Base-by-base conservation (phyloP, 1,140 invertebrate genomes). In the Drosophila tristis region DNA sequence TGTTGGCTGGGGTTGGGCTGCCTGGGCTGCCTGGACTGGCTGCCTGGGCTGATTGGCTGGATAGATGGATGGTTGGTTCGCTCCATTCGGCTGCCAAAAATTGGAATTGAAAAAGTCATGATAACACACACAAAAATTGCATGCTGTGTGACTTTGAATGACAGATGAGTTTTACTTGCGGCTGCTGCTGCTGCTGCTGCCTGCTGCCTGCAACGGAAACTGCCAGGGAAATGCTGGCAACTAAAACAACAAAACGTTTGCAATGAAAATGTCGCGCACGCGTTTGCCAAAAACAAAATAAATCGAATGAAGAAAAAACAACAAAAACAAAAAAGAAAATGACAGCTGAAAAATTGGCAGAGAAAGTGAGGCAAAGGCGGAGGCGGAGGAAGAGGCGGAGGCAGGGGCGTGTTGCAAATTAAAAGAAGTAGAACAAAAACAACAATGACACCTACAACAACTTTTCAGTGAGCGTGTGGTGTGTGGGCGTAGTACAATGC, bases 241-340 rank as follows among this genome's bases (percentile, higher is more conserved):
- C 73, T 74, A 79, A 62, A 76, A 74, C 70, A 84, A 78, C 80
- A 78, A 78, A 82, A 48, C 72, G 80, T 64, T 82, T 75, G 72
- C 81, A 86, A 86, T 86, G 81, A 87, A 86, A 87, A 86, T 86
- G 82, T 87, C 82, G 82, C 82, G 82, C 76, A 84, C 76, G 76
- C 58, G 49, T 81, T 84, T 57, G 57, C 74, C 70, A 62, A 81
- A 82, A 71, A 81, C 63, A 15, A 67, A 47, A 29, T 53, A 39
- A 48, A 43, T 4, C 35, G 29, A 47, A 49, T 42, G 11, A 13
- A 57, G 47, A 20, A 43, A 59, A 55, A 57, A 15, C 25, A n/a
- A 25, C 13, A 70, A 53, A 26, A 49, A 35, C 48, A 55, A 74
- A 66, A 59, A 66, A n/a, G n/a, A n/a, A 62, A 62, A 85, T 87